phyloP scores from a whole-genome alignment of 1,140 invertebrate species.

The Drosophila funebris region DNA sequence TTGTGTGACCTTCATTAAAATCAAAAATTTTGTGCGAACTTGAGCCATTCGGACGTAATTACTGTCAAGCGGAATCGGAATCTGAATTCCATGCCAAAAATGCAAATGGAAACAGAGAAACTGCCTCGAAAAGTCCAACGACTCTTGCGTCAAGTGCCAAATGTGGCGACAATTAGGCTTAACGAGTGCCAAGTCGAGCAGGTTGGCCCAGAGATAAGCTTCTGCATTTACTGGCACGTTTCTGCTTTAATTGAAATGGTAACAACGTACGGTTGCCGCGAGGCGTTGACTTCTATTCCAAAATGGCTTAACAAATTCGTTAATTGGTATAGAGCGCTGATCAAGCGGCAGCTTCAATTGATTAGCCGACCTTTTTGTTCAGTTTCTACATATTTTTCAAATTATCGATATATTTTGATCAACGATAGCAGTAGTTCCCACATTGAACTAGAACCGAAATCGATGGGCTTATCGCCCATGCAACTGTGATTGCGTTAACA shows the following conservation, averaged over 20 bases:
- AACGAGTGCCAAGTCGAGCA: slow-evolving; percentile 18
- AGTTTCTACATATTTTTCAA: background rate
- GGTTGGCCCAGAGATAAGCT: slow-evolving; percentile 37
- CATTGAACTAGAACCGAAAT: background rate
- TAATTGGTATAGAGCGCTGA: background rate
- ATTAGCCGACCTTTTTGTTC: slow-evolving; percentile 1
- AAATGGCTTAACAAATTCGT: too few species aligned
- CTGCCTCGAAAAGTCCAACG: slow-evolving; percentile 55
- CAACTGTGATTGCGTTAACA: background rate
- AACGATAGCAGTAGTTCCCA: background rate
- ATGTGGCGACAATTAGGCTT: slow-evolving; percentile 44
- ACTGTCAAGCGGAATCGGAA: slow-evolving; percentile 60
- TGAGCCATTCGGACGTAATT: slow-evolving; percentile 71
- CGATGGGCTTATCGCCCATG: background rate
- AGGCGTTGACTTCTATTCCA: background rate
- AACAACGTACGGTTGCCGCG: slow-evolving; percentile 8
- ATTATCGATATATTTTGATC: background rate
- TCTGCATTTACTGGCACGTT: slow-evolving; percentile 40
- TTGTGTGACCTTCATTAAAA: slow-evolving; percentile 63
- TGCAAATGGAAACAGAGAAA: slow-evolving; percentile 36
- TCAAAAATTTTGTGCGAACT: slow-evolving; percentile 73
- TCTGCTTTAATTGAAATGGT: slow-evolving; percentile 34
- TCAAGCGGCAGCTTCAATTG: background rate
- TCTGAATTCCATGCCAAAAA: slow-evolving; percentile 44
- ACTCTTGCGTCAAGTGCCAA: slow-evolving; percentile 27